These are phyloP conservation scores for Myotis planiceps DNA, from an alignment of 2,797 vertebrate genomes.

Conservation along the genomic window DNA sequence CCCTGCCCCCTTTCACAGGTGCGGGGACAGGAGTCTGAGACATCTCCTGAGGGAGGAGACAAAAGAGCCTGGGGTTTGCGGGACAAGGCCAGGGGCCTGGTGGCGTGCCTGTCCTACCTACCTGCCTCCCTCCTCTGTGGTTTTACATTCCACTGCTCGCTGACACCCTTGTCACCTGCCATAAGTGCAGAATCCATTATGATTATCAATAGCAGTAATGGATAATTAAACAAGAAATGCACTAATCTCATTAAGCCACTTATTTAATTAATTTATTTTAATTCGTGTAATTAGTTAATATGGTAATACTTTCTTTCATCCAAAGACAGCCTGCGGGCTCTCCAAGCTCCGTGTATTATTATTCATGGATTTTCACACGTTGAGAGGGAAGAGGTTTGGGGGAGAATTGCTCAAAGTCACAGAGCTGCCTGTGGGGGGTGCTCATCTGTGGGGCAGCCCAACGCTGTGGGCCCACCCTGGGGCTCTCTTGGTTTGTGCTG, in stretches of 20 bases:
- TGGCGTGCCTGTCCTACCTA: neutral
- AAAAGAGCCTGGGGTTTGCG: neutral
- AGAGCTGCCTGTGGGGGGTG: neutral
- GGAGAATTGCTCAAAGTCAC: conserved; percentile 1
- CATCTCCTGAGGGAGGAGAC: too few species aligned
- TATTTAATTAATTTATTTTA: conserved; percentile 81
- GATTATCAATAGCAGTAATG: conserved; percentile 48
- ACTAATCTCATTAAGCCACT: conserved; percentile 70
- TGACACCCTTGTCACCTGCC: conserved; percentile 56
- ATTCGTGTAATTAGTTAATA: conserved; percentile 74
- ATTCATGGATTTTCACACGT: neutral
- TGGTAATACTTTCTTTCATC: conserved; percentile 69
- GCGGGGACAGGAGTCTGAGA: neutral
- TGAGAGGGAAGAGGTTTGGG: neutral
- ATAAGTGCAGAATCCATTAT: conserved; percentile 30
- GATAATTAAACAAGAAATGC: conserved; percentile 74
- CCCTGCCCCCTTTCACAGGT: neutral
- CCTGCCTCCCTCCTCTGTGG: neutral
- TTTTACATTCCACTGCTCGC: neutral
- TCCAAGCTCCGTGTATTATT: neutral
- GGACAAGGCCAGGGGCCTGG: neutral
- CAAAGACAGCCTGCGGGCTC: conserved; percentile 57
- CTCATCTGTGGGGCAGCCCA: neutral
- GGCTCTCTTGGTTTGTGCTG: neutral
- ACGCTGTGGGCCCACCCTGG: fast-evolving